Evolutionary conservation across 2,888 invertebrate species (phyloP).

Genomic region (Drosophila barbarae): DNA sequence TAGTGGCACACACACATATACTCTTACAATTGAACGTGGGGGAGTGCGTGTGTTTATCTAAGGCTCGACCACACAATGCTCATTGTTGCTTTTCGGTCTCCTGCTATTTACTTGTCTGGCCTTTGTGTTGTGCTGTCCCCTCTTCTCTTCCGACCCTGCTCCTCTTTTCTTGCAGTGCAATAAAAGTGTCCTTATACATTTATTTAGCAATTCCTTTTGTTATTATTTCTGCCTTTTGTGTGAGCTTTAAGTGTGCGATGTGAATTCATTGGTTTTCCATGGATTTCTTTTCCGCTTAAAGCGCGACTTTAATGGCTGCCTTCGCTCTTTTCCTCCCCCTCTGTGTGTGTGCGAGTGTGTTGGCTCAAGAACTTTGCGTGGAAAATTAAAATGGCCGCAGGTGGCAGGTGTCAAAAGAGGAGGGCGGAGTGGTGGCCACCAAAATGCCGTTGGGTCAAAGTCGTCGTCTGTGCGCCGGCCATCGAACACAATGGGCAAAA

Average conservation of each 20-base stretch:
- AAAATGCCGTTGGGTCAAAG: constrained; percentile 59
- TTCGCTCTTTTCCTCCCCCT: background rate
- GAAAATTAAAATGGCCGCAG: constrained; percentile 76
- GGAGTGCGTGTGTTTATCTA: constrained; percentile 45
- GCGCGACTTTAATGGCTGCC: constrained; percentile 60
- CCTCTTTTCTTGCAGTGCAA: constrained; percentile 57
- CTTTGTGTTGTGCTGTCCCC: constrained; percentile 34
- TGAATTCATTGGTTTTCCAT: constrained; percentile 53
- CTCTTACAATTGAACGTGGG: constrained; percentile 58
- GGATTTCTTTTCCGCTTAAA: constrained; percentile 37
- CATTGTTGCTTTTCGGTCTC: constrained; percentile 57
- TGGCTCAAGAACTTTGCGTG: constrained; percentile 69
- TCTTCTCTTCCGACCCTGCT: constrained; percentile 12
- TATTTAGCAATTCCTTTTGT: constrained; percentile 75
- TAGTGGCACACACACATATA: constrained; percentile 43
- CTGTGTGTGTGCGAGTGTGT: constrained; percentile 41
- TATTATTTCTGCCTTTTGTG: constrained; percentile 61
- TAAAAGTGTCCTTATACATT: constrained; percentile 75
- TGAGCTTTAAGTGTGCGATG: constrained; percentile 61
- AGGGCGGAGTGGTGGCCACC: constrained; percentile 31
- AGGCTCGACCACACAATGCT: constrained; percentile 55
- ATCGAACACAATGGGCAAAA: constrained; percentile 57
- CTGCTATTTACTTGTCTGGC: constrained; percentile 65
- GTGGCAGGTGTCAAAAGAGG: constrained; percentile 54
- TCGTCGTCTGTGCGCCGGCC: constrained; percentile 45